These are phyloP conservation scores for Anthrax anthrax DNA, from an alignment of 2,888 invertebrate species.

Conservation along the genomic window DNA sequence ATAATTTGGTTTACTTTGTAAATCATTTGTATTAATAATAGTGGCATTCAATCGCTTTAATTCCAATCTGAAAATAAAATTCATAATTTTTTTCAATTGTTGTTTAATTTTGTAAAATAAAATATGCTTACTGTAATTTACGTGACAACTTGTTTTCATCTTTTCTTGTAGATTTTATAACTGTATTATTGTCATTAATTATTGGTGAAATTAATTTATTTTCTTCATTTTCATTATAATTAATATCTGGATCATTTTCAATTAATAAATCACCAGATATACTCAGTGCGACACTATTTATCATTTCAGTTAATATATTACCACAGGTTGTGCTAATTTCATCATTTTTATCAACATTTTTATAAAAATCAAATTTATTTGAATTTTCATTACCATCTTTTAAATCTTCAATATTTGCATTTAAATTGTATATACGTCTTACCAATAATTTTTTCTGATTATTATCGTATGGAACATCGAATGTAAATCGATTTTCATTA, in stretches of 20 bases:
- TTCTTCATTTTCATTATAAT: slow-evolving; percentile 15
- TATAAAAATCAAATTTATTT: slow-evolving; percentile 19
- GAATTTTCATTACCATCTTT: neutral
- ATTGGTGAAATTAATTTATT: no score
- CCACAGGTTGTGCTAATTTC: slow-evolving; percentile 24
- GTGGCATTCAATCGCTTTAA: slow-evolving; percentile 49
- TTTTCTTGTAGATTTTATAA: neutral
- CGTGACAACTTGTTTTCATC: neutral
- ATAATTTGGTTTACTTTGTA: neutral
- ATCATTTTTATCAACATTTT: slow-evolving; percentile 9
- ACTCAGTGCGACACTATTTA: slow-evolving; percentile 46
- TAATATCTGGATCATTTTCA: slow-evolving; percentile 24
- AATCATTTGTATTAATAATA: slow-evolving; percentile 38
- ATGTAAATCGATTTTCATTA: slow-evolving; percentile 35
- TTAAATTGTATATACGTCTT: slow-evolving; percentile 23
- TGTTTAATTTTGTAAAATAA: neutral
- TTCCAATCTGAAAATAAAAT: slow-evolving; percentile 31
- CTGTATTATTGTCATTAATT: slow-evolving; percentile 13
- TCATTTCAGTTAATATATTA: slow-evolving; percentile 38
- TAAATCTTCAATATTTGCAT: no score
- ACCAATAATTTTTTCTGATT: slow-evolving; percentile 43
- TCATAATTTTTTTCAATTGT: slow-evolving; percentile 1
- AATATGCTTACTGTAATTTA: neutral
- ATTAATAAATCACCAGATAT: slow-evolving; percentile 42
- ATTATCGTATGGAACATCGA: slow-evolving; percentile 43